Base-by-base conservation (phyloP, 1,140 invertebrate species). In the Araneus ventricosus region DNA sequence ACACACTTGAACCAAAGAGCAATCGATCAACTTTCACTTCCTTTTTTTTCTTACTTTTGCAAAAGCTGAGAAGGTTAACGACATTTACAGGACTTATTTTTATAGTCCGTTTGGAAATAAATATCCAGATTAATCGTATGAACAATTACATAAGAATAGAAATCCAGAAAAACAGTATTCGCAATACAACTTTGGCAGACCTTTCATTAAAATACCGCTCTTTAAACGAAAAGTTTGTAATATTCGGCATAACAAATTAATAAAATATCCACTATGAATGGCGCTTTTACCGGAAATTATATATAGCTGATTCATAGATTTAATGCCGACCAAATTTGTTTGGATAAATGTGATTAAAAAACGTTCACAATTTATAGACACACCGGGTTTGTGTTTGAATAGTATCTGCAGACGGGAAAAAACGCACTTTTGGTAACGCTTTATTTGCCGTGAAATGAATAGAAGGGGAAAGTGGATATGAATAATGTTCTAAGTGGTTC, bases 331-430 rank as follows among this genome's bases (percentile, higher is more conserved):
- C 17, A 20, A 75, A 34, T 34, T 75, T 75, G 14, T 75, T 75
- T 75, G 30, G n/a, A 34, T 75, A 75, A 75, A 34, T 22, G 20
- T 75, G 20, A 75, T 75, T 75, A 75, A 75, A 75, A 34, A 75
- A 37, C 70, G 10, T 20, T 17, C 20, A 4, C 59, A 63, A 24
- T 75, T 37, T 37, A 20, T 3, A 4, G 30, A 22, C 34, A 75
- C 14, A 14, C 70, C 14, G 70, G 24, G 20, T 75, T 37, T 30
- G 34, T 34, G 30, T 37, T 75, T 75, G 27, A 67, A 67, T 27
- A 67, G n/a, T 6, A 67, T n/a, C 63, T 27, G 10, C 8, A 2
- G 45, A 52, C 6, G 14, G 1, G 22, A 75, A 75, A 75, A 34
- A 75, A 34, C 4, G 10, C 34, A 75, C 37, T 75, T 75, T 75